Percentiles rank a stretch among this genome's conserved stretches.
Conservation (phyloP, 2,797 vertebrate species). For the Etheostoma perlongum region DNA sequence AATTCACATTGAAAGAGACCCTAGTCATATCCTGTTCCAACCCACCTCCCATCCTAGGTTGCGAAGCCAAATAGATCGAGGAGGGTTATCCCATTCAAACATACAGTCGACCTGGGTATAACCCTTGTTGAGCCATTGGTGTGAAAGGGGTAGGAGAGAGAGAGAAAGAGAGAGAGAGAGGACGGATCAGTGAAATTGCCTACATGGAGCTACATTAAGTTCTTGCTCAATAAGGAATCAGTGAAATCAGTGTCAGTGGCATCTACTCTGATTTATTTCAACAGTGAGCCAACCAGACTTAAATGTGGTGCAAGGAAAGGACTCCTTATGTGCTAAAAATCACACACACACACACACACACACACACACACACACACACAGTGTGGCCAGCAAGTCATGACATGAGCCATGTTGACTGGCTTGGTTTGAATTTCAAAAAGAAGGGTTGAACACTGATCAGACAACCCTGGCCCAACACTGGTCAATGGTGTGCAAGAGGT, state of each 20-base stretch:
- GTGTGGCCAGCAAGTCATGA: slow-evolving; percentile 64
- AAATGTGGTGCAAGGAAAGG: slow-evolving; percentile 31
- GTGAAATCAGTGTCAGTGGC: not conserved
- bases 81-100: too few relatives aligned
- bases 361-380: slow-evolving; percentile 37
- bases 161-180: too few relatives aligned
- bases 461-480: too few relatives aligned
- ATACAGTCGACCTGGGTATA: too few relatives aligned
- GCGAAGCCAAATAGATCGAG: too few relatives aligned
- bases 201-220: not conserved
- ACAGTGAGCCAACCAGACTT: slow-evolving; percentile 12
- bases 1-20: too few relatives aligned
- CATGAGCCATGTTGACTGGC: slow-evolving; percentile 40
- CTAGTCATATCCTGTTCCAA: too few relatives aligned
- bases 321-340: slow-evolving; percentile 15
- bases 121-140: too few relatives aligned
- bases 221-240: not conserved
- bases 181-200: not conserved
- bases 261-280: slow-evolving; percentile 11
- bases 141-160: too few relatives aligned
- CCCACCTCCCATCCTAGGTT: too few relatives aligned
- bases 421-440: too few relatives aligned
- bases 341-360: slow-evolving; percentile 36
- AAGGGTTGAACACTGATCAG: not conserved
- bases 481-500: too few relatives aligned